Evolutionary conservation across 2,797 vertebrate genomes (phyloP), one percentile per base, ranked within the genome.

Genomic region (Anolis apletophallus): DNA sequence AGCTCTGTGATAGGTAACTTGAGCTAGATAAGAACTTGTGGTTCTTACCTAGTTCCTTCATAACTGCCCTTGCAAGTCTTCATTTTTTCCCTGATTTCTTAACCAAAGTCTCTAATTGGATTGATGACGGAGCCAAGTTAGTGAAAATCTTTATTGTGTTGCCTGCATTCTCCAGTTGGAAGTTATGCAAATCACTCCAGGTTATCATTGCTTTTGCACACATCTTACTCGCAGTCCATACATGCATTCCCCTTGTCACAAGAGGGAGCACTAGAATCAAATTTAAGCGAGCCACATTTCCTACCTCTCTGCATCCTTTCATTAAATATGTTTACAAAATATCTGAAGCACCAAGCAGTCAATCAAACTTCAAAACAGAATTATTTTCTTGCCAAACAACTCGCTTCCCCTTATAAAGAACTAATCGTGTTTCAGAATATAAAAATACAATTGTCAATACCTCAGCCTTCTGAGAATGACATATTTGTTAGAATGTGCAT

Each of bases 191-290:
- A 64, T 29, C 26, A 64, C 26, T 29, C 11, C 2, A 11, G 61
- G 26, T 29, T 64, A 29, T 64, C 29, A 12, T 54, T 52, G n/a
- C 14, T 81, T 50, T 69, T 76, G 52, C 32, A 29, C 5, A 3
- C 3, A 50, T 68, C 86, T 61, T 19, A 2, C 19, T 64, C n/a
- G 67, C 76, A 57, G 17, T 17, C 2, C 55, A 3, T 76, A 61
- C 64, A 81, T 29, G 14, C 52, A 87, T 69, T 32, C 76, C 52
- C 84, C 46, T 1, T 71, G 69, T 92, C 93, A 94, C 91, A 90
- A 50, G 93, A 93, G 91, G 92, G 93, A n/a, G 90, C 80, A 90
- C 86, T 89, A 87, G 80, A 90, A 94, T 77, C 87, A 90, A 54
- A 74, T 87, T 88, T 85, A 78, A 78, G 36, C 36, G 85, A 71